Percentiles rank a stretch among this genome's conserved stretches.
These are phyloP conservation scores for Lithodes maja DNA, from an alignment of 2,888 invertebrate species.

Conservation along the genomic window DNA sequence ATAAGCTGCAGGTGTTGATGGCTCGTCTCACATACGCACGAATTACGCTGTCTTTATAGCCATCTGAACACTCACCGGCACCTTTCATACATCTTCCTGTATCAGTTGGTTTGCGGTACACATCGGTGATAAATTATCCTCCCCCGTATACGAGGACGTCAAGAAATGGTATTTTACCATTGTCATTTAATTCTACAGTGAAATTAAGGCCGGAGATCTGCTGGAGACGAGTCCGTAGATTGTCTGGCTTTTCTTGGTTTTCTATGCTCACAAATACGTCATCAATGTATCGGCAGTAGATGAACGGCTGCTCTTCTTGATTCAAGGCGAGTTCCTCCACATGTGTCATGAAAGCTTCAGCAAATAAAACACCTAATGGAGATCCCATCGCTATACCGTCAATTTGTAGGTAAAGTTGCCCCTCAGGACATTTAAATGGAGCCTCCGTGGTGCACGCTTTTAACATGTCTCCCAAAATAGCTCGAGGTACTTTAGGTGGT, in stretches of 20 bases:
- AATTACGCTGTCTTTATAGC: background rate
- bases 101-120: background rate
- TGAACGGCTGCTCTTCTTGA: background rate
- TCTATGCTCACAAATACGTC: background rate
- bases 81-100: background rate
- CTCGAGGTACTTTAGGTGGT: background rate
- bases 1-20: background rate
- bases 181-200: background rate
- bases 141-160: background rate
- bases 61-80: background rate
- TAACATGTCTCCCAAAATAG: background rate
- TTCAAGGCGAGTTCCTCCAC: background rate
- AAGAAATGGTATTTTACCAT: background rate
- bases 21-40: background rate
- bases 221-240: conserved; percentile 1
- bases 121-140: background rate
- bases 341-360: background rate
- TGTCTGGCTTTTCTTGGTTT: background rate
- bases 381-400: background rate
- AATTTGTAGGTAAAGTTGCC: background rate
- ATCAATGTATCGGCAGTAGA: background rate
- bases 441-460: background rate
- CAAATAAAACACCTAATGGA: background rate
- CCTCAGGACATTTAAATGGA: background rate
- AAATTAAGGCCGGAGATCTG: background rate